A percentile compares a stretch with the other conserved stretches of the same genome.
Evolutionary conservation across 2,888 invertebrate genomes (phyloP).

Genomic region (Agrotis puta): DNA sequence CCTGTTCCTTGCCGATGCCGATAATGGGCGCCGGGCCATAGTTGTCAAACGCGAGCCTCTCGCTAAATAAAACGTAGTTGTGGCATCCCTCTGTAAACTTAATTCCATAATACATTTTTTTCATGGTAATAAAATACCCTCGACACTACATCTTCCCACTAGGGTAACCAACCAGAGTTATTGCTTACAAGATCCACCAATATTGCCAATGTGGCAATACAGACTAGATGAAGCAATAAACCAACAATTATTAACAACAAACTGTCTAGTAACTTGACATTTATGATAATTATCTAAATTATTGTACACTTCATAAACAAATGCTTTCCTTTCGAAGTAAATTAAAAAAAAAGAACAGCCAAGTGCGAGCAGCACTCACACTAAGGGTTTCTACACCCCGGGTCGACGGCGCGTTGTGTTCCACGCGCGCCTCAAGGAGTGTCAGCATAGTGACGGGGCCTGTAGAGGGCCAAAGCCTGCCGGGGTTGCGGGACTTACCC

Average conservation of each 20-base stretch:
- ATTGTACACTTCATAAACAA: slow-evolving; percentile 62
- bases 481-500: no score
- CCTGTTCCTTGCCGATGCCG: no score
- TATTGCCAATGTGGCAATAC: background rate
- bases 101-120: background rate
- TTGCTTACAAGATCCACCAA: background rate
- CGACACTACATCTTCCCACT: background rate
- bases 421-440: no score
- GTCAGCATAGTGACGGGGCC: no score
- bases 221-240: slow-evolving; percentile 49
- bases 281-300: slow-evolving; percentile 70
- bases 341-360: slow-evolving; percentile 14
- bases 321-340: slow-evolving; percentile 67
- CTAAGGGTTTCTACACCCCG: no score
- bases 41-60: no score
- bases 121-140: background rate
- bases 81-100: slow-evolving; percentile 1
- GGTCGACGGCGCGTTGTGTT: no score
- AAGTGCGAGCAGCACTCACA: no score
- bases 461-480: no score
- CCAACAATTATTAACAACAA: slow-evolving; percentile 26
- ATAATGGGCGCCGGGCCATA: no score
- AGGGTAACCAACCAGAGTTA: background rate
- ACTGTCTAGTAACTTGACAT: slow-evolving; percentile 57
- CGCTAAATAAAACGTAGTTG: no score